A percentile compares a stretch with the other conserved stretches of the same genome.
These are phyloP conservation scores for Tipula vernalis DNA, from an alignment of 2,888 invertebrate species.

Conservation along the genomic window DNA sequence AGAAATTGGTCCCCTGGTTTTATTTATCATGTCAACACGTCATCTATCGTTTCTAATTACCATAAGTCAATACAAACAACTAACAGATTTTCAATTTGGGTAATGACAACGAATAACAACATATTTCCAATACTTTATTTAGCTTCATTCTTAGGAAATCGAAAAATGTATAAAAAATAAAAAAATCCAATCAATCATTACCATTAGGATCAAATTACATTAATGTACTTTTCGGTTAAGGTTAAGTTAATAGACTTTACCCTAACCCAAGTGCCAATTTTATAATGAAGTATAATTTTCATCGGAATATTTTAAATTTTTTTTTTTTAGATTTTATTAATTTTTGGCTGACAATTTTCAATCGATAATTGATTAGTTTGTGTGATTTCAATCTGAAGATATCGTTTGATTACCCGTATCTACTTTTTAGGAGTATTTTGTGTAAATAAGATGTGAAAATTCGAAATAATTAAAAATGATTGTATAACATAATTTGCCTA, in stretches of 20 bases:
- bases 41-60: background rate
- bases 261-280: background rate
- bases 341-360: background rate
- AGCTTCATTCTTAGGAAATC: background rate
- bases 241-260: background rate
- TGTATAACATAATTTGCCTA: no score
- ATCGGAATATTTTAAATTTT: background rate
- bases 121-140: background rate
- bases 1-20: background rate
- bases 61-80: background rate
- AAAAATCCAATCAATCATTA: background rate
- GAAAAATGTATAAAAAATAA: background rate
- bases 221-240: background rate
- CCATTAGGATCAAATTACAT: background rate
- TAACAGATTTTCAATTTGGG: background rate
- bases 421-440: no score
- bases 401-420: no score
- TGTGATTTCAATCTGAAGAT: background rate
- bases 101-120: background rate
- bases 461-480: no score
- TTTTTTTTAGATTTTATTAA: background rate
- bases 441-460: no score
- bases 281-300: background rate
- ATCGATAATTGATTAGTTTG: background rate
- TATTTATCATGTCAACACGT: background rate